Base-by-base conservation (phyloP, 2,797 vertebrate species). In the Cynopterus sphinx region DNA sequence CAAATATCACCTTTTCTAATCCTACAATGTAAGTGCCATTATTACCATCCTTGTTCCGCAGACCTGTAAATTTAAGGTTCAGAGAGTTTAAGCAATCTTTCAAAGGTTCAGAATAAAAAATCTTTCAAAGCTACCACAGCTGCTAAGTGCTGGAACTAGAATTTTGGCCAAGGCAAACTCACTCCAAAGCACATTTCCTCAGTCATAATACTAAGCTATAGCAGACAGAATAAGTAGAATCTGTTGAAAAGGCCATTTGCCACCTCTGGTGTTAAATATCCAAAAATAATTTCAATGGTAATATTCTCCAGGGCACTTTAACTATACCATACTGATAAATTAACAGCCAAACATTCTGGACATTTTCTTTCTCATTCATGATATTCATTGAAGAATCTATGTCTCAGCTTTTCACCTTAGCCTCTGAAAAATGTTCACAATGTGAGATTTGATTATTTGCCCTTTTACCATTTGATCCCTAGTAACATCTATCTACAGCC, bases 281-380 rank as follows among this genome's bases (percentile, higher is more conserved):
- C 57, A 70, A 71, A 90, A 89, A 59, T 82, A 75, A 93, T 93
- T 86, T 86, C 24, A 73, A 75, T 86, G 53, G 39, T 68, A 94
- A 28, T 68, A 63, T 55, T 68, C n/a, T 74, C 43, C 81, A 46
- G 90, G 67, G 77, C 6, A 49, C 24, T 90, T 82, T 39, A 70
- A 70, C 3, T 61, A 67, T 2, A 41, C 15, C 53, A 49, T 12
- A 36, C 13, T 79, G 53, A 36, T n/a, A 95, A 90, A 78, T 87
- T 78, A 77, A 68, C 39, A 85, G 12, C 59, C 21, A 68, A 55
- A 90, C 6, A 74, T 22, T 75, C 13, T 53, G 21, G 24, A 84
- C 46, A 55, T 68, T 92, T 95, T 81, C 19, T 28, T 96, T 31
- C 12, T 96, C 3, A 3, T 28, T 6, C 11, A 7, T 78, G 26